Conservation (phyloP, 2,888 invertebrate species). For the Drosophila fulvimacula region DNA sequence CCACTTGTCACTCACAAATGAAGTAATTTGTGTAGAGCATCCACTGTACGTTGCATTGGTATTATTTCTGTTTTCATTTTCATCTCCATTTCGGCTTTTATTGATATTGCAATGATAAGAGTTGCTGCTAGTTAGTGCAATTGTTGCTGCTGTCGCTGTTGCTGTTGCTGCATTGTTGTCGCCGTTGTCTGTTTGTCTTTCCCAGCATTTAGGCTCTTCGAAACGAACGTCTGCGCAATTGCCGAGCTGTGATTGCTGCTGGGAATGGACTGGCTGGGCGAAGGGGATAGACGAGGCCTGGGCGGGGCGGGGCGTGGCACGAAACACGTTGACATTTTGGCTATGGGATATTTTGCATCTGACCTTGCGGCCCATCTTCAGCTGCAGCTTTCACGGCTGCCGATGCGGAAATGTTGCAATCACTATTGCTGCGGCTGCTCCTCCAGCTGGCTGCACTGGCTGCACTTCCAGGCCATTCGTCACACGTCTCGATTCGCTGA, state of each 20-base stretch:
- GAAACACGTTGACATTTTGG: constrained; percentile 11
- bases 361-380: constrained; percentile 44
- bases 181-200: constrained; percentile 15
- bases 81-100: constrained; percentile 29
- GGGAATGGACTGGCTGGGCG: constrained; percentile 24
- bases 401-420: constrained; percentile 64
- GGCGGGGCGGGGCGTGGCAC: neutral
- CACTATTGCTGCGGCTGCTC: constrained; percentile 31
- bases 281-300: neutral
- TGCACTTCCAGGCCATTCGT: constrained; percentile 77
- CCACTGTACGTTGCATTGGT: neutral
- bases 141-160: constrained; percentile 34
- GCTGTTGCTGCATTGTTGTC: constrained; percentile 39
- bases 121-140: constrained; percentile 40
- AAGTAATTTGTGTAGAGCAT: constrained; percentile 14
- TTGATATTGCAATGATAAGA: constrained; percentile 63
- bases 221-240: constrained; percentile 14
- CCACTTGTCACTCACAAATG: too few species aligned
- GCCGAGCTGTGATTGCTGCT: constrained; percentile 13
- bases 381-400: constrained; percentile 38
- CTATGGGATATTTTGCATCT: constrained; percentile 16
- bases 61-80: neutral
- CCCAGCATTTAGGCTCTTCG: constrained; percentile 24
- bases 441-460: constrained; percentile 57
- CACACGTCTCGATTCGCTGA: constrained; percentile 75